phyloP scores from a whole-genome alignment of 2,113 vertebrate genomes.

The Microcebus murinus region DNA sequence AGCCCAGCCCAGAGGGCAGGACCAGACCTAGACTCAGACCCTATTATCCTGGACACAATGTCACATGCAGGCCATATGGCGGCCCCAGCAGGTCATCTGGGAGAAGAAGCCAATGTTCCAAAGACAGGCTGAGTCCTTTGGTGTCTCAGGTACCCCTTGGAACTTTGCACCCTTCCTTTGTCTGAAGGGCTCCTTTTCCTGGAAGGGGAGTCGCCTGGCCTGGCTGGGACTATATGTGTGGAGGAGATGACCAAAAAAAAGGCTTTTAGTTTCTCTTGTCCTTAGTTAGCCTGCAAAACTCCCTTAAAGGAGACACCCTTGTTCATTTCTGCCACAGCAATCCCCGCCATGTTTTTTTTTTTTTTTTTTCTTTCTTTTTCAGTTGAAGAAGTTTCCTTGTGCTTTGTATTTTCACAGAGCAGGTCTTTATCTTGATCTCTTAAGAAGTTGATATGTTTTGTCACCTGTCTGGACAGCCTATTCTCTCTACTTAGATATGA shows the following conservation, averaged over 20 bases:
- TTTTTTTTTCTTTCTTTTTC: neutral
- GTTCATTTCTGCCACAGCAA: neutral
- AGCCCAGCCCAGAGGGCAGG: slow-evolving; percentile 34
- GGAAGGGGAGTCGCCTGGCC: neutral
- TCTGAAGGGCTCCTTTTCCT: slow-evolving; percentile 35
- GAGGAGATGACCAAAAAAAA: neutral
- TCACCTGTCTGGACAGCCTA: neutral
- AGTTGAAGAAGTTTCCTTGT: neutral
- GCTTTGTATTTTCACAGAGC: neutral
- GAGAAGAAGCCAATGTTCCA: slow-evolving; percentile 33
- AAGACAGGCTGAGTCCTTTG: slow-evolving; percentile 58
- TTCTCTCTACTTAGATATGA: neutral
- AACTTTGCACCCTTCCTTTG: slow-evolving; percentile 34
- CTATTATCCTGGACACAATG: slow-evolving; percentile 62
- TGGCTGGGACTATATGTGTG: neutral
- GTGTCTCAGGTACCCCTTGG: slow-evolving; percentile 3
- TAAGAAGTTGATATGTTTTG: neutral
- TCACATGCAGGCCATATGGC: slow-evolving; percentile 63
- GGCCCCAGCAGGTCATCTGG: slow-evolving; percentile 67
- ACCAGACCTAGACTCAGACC: slow-evolving; percentile 56
- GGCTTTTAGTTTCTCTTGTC: neutral
- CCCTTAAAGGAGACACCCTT: neutral
- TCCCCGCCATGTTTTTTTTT: neutral
- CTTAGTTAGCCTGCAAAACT: slow-evolving; percentile 12
- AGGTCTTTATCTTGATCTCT: neutral